These are phyloP conservation scores for Apteryx owenii DNA, from an alignment of 2,113 vertebrate genomes.

Conservation along the genomic window DNA sequence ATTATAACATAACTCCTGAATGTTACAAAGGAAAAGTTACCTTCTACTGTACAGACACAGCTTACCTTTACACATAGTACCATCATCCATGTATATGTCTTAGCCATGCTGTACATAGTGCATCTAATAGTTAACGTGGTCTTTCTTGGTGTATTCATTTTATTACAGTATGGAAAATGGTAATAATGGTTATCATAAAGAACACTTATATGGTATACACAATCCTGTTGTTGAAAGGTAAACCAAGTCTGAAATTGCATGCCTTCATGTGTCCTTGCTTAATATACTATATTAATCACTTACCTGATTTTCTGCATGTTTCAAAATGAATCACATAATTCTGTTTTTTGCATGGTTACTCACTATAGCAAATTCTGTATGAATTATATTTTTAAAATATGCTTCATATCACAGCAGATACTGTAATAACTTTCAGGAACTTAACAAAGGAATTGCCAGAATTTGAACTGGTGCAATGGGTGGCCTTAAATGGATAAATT, in stretches of 20 bases:
- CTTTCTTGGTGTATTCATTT: constrained; percentile 83
- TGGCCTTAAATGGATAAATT: neutral
- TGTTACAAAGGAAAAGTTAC: neutral
- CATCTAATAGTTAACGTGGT: constrained; percentile 65
- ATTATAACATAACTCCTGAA: constrained; percentile 6
- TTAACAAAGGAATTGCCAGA: neutral
- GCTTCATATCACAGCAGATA: neutral
- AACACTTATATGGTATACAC: constrained; percentile 88
- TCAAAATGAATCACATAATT: neutral
- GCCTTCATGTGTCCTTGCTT: constrained; percentile 37
- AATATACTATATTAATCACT: neutral
- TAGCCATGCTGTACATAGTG: constrained; percentile 43
- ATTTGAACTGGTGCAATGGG: neutral
- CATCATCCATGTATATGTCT: constrained; percentile 32
- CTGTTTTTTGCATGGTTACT: constrained; percentile 46
- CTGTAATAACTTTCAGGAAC: neutral
- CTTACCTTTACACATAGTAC: neutral
- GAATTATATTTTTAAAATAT: neutral
- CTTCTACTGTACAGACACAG: constrained; percentile 6
- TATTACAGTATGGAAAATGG: constrained; percentile 94
- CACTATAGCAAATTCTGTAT: neutral
- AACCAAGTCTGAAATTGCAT: constrained; percentile 72
- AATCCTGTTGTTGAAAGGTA: constrained; percentile 93
- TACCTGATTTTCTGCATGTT: constrained; percentile 31
- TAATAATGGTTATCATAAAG: constrained; percentile 99